Percentiles rank a stretch among this genome's conserved stretches.
These are phyloP conservation scores for Pocillopora grandis DNA, from an alignment of 92 coral and sea anemone species.

Conservation along the genomic window DNA sequence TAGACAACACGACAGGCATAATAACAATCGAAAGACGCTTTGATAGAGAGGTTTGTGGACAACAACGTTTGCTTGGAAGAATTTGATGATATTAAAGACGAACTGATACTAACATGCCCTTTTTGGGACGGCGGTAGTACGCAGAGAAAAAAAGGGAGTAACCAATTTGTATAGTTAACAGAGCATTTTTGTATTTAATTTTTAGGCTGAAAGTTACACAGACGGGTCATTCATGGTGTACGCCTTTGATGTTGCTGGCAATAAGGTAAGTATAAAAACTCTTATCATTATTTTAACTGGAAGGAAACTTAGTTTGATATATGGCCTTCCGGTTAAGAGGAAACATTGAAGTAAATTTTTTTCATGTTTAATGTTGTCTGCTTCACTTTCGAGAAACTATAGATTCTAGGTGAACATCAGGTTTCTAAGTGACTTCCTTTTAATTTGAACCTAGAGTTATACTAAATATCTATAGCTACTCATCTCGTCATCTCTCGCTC, in stretches of 20 bases:
- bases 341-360: too few species aligned
- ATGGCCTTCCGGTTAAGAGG: background rate
- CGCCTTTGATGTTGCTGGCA: constrained; percentile 26
- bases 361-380: too few species aligned
- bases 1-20: constrained; percentile 21
- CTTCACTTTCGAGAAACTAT: too few species aligned
- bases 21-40: constrained; percentile 18
- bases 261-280: constrained; percentile 7
- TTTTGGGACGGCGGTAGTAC: too few species aligned
- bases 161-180: too few species aligned
- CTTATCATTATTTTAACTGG: background rate
- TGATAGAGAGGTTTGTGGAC: constrained; percentile 44
- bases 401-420: too few species aligned
- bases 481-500: too few species aligned
- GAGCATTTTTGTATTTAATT: background rate
- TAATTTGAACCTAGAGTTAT: too few species aligned
- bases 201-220: background rate
- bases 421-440: too few species aligned
- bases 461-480: too few species aligned
- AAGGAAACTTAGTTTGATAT: background rate
- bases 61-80: background rate
- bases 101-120: too few species aligned
- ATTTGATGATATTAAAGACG: background rate
- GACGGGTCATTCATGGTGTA: constrained; percentile 27
- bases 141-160: too few species aligned